phyloP scores from a whole-genome alignment of 2,797 vertebrate genomes.

The Sciaenops ocellatus region DNA sequence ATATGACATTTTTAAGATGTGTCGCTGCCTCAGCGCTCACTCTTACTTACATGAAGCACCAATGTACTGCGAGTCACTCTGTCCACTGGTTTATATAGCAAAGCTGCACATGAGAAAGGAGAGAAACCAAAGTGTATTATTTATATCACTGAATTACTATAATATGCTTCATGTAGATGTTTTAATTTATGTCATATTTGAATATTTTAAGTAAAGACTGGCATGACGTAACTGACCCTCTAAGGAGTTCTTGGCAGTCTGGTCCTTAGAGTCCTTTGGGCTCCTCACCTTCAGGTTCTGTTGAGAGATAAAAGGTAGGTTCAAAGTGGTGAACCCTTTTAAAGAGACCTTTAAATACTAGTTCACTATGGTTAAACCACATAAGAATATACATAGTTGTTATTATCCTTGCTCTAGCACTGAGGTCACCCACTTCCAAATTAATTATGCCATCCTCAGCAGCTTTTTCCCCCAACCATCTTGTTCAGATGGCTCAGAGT shows the following conservation, averaged over 20 bases:
- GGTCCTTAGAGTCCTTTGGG: slow-evolving; percentile 94
- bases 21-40: background rate
- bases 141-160: background rate
- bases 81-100: slow-evolving; percentile 98
- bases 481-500: slow-evolving; percentile 68
- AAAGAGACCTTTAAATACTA: background rate
- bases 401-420: slow-evolving; percentile 42
- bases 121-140: background rate
- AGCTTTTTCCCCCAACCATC: slow-evolving; percentile 38
- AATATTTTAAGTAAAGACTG: background rate
- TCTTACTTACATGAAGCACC: slow-evolving; percentile 94
- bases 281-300: slow-evolving; percentile 97
- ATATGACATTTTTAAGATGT: background rate
- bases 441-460: slow-evolving; percentile 69
- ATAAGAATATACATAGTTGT: slow-evolving; percentile 30
- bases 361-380: background rate
- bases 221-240: slow-evolving; percentile 88
- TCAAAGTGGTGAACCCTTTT: background rate
- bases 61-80: slow-evolving; percentile 97
- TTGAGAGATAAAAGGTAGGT: slow-evolving; percentile 35
- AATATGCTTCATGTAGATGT: background rate
- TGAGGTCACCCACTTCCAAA: slow-evolving; percentile 65
- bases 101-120: slow-evolving; percentile 80
- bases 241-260: slow-evolving; percentile 92
- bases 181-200: background rate